phyloP scores from a whole-genome alignment of 2,888 invertebrate species.

The Chironomus riparius region DNA sequence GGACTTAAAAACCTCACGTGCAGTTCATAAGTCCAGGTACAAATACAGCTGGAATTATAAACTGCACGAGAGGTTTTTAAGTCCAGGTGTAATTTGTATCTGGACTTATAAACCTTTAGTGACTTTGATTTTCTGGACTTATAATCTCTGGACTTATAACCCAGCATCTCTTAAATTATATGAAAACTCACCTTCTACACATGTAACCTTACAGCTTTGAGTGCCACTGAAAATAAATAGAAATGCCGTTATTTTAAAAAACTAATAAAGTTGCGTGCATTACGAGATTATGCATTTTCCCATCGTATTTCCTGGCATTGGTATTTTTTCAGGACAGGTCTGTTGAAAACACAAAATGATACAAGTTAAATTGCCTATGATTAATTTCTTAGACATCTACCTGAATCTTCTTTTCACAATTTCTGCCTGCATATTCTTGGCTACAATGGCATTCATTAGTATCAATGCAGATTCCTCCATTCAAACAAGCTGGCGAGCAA shows the following conservation, averaged over 20 bases:
- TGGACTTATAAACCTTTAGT: no score
- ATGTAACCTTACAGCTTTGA: neutral
- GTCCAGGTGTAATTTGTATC: no score
- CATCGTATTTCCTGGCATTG: conserved; percentile 55
- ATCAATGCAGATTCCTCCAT: conserved; percentile 68
- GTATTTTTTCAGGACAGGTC: conserved; percentile 60
- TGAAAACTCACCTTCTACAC: neutral
- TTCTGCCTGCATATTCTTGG: conserved; percentile 58
- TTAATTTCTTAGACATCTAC: neutral
- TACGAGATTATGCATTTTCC: conserved; percentile 57
- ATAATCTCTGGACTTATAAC: no score
- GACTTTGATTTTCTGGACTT: no score
- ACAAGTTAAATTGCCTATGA: neutral
- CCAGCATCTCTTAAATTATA: neutral
- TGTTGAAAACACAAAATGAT: conserved; percentile 31
- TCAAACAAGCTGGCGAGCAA: conserved; percentile 65
- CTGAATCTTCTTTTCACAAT: conserved; percentile 50
- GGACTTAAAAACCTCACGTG: no score
- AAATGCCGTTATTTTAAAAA: neutral
- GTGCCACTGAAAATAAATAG: neutral
- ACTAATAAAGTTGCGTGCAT: conserved; percentile 34
- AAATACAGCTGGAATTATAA: no score
- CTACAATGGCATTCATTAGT: conserved; percentile 70
- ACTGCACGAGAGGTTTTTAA: no score
- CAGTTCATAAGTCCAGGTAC: no score